Percentiles rank a stretch among this genome's conserved stretches.
Conservation (phyloP, 2,888 invertebrate species). For the Tuta absoluta region DNA sequence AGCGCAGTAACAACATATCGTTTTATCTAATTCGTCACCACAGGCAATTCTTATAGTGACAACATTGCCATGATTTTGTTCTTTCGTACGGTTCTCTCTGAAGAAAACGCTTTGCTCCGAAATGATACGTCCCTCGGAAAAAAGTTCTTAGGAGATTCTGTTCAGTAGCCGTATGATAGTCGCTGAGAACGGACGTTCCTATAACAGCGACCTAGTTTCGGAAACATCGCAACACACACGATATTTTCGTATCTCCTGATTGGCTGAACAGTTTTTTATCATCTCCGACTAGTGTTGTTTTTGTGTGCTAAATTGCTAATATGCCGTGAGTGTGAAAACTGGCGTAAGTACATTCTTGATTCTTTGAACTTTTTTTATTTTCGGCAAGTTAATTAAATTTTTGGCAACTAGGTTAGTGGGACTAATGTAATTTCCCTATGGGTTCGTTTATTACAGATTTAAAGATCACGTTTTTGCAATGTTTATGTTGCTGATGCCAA, state of each 20-base stretch:
- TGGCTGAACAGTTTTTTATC: constrained; percentile 34
- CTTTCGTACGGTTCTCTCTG: no score
- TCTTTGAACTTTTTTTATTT: constrained; percentile 41
- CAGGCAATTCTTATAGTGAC: no score
- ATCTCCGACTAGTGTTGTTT: constrained; percentile 47
- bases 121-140: constrained; percentile 10
- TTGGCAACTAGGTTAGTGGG: constrained; percentile 36
- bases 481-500: neutral
- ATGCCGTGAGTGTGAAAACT: constrained; percentile 34
- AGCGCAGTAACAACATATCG: no score
- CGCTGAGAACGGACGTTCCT: neutral
- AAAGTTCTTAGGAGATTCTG: constrained; percentile 29
- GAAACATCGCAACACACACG: constrained; percentile 21
- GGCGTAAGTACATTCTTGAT: constrained; percentile 43
- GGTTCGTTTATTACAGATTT: neutral
- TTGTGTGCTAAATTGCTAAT: constrained; percentile 41
- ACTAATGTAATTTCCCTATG: constrained; percentile 12
- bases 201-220: neutral
- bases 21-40: no score
- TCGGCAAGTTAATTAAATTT: constrained; percentile 37
- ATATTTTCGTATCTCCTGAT: neutral
- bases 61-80: no score
- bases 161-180: constrained; percentile 25
- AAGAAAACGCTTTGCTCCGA: no score
- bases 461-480: constrained; percentile 1